A percentile compares a stretch with the other conserved stretches of the same genome.
These are phyloP conservation scores for Oscheius onirici DNA, from an alignment of 2,888 invertebrate genomes.

Conservation along the genomic window DNA sequence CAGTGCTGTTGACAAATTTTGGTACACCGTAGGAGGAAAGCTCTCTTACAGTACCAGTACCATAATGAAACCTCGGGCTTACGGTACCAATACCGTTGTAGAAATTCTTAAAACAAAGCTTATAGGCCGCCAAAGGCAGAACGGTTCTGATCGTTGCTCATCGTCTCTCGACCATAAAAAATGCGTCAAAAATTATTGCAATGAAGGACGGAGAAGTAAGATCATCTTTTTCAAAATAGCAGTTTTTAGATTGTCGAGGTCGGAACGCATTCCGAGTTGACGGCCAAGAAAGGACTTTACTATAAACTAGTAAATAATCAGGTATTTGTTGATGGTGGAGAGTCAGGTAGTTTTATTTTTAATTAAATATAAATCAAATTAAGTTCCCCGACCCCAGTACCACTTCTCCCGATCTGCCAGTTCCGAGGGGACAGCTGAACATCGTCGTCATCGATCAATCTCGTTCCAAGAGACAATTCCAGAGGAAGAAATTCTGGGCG, in stretches of 20 bases:
- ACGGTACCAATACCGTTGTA: too few species aligned
- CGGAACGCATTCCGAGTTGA: slow-evolving; percentile 9
- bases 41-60: too few species aligned
- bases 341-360: not conserved
- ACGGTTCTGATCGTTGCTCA: slow-evolving; percentile 74
- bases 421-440: not conserved
- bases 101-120: not conserved
- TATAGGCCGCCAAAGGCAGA: slow-evolving; percentile 66
- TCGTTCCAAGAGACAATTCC: not conserved
- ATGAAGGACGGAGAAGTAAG: slow-evolving; percentile 72
- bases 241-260: slow-evolving; percentile 40
- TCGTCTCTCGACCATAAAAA: slow-evolving; percentile 75
- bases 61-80: too few species aligned
- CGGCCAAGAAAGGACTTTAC: slow-evolving; percentile 10
- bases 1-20: too few species aligned
- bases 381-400: not conserved
- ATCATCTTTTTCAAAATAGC: slow-evolving; percentile 73
- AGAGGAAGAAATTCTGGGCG: not conserved
- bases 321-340: slow-evolving; percentile 3
- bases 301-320: slow-evolving; percentile 17
- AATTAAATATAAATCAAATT: not conserved
- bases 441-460: not conserved
- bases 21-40: too few species aligned
- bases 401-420: too few species aligned
- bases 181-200: slow-evolving; percentile 74